Evolutionary conservation across 2,797 vertebrate species (phyloP), one percentile per base, ranked within the genome.

Genomic region (Cetoscarus ocellatus): DNA sequence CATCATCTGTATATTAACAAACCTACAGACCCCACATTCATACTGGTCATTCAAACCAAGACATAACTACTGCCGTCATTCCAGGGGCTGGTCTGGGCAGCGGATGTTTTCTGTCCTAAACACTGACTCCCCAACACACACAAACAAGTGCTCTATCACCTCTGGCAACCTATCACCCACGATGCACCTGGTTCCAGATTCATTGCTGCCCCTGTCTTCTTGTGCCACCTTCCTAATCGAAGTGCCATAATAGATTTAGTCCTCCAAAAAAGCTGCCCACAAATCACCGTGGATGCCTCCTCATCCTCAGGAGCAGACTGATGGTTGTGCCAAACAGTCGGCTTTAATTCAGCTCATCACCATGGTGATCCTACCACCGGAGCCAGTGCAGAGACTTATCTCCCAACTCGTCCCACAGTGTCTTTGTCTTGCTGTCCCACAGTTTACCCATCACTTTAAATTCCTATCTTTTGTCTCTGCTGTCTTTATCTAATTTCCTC

Each of bases 261-360:
- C 51, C 53, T 59, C 56, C 60, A 67, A 77, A 49, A 85, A 79
- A 10, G 54, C 63, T 1, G 42, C 10, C 7, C 61, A 34, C 52
- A 35, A 69, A 74, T 81, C 55, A 14, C 4, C 7, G 10, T 19
- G 40, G 73, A 77, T 67, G 49, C 54, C 55, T 68, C 47, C 70
- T 63, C 17, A 6, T 44, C 73, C 67, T 63, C 69, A 18, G 60
- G 62, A 67, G 61, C 40, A 59, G 68, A 70, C 70, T 12, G 54
- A 76, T 60, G 64, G 63, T 54, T 50, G 73, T 51, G 18, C 67
- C 63, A 64, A 73, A 62, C 61, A 18, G 54, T 67, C 44, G 6
- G 53, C 67, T 71, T 82, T 70, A 74, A 71, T 78, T 80, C 71
- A 74, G 82, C 86, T 71, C 74, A 67, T 86, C 80, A 58, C 87